Base-by-base conservation (phyloP, 2,888 invertebrate genomes). In the Xiphydria camelus region DNA sequence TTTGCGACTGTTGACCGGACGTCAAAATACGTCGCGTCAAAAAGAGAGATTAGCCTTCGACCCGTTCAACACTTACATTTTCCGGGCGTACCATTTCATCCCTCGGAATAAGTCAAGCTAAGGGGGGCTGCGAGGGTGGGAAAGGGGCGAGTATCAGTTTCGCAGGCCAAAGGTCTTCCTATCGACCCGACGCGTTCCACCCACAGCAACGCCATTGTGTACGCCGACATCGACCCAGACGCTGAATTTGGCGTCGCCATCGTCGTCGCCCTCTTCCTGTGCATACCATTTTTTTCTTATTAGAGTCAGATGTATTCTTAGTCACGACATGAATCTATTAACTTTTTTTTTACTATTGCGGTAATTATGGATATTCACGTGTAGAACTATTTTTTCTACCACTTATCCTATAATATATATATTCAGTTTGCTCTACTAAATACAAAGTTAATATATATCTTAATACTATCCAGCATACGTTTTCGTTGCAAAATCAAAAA, bases 161-260 rank as follows among this genome's bases (percentile, higher is more conserved):
- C 41, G 46, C 35, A 22, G 25, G 29, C 23, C 42, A 32, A 22
- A 42, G 14, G 31, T 55, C 50, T 58, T 54, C 59, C 57, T 73
- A 73, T 74, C 68, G 73, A 73, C 66, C 73, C 67, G 61, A 50
- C 55, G 62, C 58, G 61, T 60, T 59, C 64, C 64, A 55, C 59
- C 62, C 60, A n/a, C n/a, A 54, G 55, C 59, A 61, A 62, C 66
- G 66, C 65, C 68, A 63, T 68, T 61, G 59, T 39, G 23, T 36
- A 47, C 45, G 35, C 41, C 31, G 36, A 41, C 48, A 45, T 43
- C 55, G 55, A 22, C 41, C 34, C 43, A 53, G 55, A 45, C n/a
- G 15, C n/a, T 25, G 9, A 35, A 23, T 12, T 34, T 23, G 23
- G 17, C 33, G 22, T 41, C 42, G 33, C 29, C 33, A n/a, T n/a